A percentile compares a stretch with the other conserved stretches of the same genome.
Conservation (phyloP, 64 coral and sea anemone species). For the Stichodactyla helianthus region DNA sequence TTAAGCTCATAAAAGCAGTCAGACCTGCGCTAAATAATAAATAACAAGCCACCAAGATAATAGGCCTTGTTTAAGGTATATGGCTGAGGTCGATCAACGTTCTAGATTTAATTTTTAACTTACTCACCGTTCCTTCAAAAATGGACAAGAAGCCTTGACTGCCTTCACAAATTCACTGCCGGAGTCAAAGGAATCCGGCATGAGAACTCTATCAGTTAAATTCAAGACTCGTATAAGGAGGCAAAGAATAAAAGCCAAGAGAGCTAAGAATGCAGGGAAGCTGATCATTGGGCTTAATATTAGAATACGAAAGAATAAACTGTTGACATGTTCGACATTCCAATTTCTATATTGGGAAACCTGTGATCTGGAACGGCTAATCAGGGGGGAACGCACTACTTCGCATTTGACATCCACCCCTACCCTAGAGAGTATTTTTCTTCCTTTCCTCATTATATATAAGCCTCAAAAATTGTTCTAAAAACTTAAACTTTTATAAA, state of each 20-base stretch:
- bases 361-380: background rate
- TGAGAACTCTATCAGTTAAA: conserved; percentile 40
- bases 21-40: background rate
- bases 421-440: too few relatives aligned
- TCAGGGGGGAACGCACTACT: background rate
- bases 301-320: background rate
- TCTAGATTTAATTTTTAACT: background rate
- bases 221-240: conserved; percentile 58
- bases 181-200: conserved; percentile 65
- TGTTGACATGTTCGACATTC: conserved; percentile 9
- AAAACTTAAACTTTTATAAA: background rate
- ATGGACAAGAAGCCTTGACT: conserved; percentile 67
- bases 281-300: background rate
- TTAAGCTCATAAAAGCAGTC: background rate
- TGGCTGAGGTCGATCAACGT: background rate
- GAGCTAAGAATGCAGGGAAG: conserved; percentile 20
- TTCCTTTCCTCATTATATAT: too few relatives aligned
- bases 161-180: conserved; percentile 39
- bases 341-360: conserved; percentile 18
- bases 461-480: too few relatives aligned
- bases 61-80: background rate
- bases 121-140: conserved; percentile 72
- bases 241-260: conserved; percentile 42
- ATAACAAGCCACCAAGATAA: background rate
- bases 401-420: background rate